phyloP scores from a whole-genome alignment of 1,140 invertebrate species.

The Leptonema lineaticorne region DNA sequence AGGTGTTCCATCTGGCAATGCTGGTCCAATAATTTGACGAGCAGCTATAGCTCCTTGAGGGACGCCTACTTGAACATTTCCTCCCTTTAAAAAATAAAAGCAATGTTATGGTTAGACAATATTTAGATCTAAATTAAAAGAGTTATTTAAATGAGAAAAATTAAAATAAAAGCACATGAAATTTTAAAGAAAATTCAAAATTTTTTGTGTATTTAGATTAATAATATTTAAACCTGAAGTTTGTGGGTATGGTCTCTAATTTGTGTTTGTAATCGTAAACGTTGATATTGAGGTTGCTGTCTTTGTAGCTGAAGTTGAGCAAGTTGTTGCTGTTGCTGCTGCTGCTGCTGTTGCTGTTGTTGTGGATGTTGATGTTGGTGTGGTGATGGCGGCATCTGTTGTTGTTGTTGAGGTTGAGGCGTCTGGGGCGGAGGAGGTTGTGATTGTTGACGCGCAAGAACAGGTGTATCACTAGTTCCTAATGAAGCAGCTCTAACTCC shows the following conservation, averaged over 20 bases:
- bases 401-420: slow-evolving; percentile 56
- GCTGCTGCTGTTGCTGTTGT: slow-evolving; percentile 54
- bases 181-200: too few species aligned
- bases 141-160: too few species aligned
- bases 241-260: slow-evolving; percentile 36
- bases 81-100: not conserved
- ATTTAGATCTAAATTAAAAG: not conserved
- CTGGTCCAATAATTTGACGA: slow-evolving; percentile 10
- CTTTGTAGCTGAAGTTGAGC: slow-evolving; percentile 45
- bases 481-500: slow-evolving; percentile 57
- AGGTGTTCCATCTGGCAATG: slow-evolving; percentile 21
- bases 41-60: slow-evolving; percentile 20
- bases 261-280: slow-evolving; percentile 39
- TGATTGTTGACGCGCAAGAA: slow-evolving; percentile 49
- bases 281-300: slow-evolving; percentile 43
- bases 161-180: too few species aligned
- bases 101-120: too few species aligned
- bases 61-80: not conserved
- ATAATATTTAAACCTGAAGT: too few species aligned
- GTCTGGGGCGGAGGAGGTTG: slow-evolving; percentile 59
- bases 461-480: slow-evolving; percentile 29
- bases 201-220: too few species aligned
- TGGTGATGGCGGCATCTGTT: slow-evolving; percentile 59
- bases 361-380: slow-evolving; percentile 57
- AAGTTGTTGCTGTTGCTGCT: slow-evolving; percentile 48